Evolutionary conservation across 2,888 invertebrate species (phyloP).

Genomic region (Drosophila siamana): DNA sequence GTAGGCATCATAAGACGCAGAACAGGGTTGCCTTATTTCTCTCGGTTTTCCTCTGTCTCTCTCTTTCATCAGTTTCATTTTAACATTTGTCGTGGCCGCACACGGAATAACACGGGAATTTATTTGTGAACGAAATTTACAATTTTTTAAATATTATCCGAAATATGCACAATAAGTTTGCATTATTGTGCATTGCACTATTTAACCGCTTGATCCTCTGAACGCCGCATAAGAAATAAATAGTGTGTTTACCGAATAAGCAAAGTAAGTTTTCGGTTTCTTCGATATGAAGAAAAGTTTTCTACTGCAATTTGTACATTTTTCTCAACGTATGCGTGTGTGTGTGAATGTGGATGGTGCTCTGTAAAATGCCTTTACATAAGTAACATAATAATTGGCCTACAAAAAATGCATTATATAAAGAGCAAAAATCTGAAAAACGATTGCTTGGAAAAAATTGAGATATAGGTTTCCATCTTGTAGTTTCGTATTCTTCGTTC

Average conservation of each 20-base stretch:
- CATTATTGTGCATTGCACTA: slow-evolving; percentile 65
- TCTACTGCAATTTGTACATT: slow-evolving; percentile 77
- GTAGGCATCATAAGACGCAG: slow-evolving; percentile 38
- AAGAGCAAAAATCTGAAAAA: slow-evolving; percentile 43
- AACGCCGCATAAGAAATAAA: slow-evolving; percentile 14
- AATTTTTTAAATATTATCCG: slow-evolving; percentile 35
- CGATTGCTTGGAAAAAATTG: slow-evolving; percentile 42
- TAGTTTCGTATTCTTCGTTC: slow-evolving; percentile 68
- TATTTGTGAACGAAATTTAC: slow-evolving; percentile 49
- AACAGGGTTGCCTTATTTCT: slow-evolving; percentile 51
- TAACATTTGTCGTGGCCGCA: slow-evolving; percentile 64
- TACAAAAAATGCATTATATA: slow-evolving; percentile 55
- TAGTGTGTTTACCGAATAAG: slow-evolving; percentile 25
- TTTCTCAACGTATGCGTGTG: slow-evolving; percentile 63
- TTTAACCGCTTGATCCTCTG: slow-evolving; percentile 32
- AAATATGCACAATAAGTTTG: slow-evolving; percentile 70
- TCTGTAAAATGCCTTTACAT: slow-evolving; percentile 76
- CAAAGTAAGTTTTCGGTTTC: slow-evolving; percentile 53
- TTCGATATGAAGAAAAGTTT: slow-evolving; percentile 71
- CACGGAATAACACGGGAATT: slow-evolving; percentile 60
- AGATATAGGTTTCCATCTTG: slow-evolving; percentile 70
- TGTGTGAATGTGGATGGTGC: slow-evolving; percentile 35
- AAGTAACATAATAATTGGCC: slow-evolving; percentile 55
- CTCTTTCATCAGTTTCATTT: slow-evolving; percentile 64
- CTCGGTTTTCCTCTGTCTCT: slow-evolving; percentile 41